Evolutionary conservation across 2,113 vertebrate genomes (phyloP), one percentile per base, ranked within the genome.

Genomic region (Pituophis catenifer): DNA sequence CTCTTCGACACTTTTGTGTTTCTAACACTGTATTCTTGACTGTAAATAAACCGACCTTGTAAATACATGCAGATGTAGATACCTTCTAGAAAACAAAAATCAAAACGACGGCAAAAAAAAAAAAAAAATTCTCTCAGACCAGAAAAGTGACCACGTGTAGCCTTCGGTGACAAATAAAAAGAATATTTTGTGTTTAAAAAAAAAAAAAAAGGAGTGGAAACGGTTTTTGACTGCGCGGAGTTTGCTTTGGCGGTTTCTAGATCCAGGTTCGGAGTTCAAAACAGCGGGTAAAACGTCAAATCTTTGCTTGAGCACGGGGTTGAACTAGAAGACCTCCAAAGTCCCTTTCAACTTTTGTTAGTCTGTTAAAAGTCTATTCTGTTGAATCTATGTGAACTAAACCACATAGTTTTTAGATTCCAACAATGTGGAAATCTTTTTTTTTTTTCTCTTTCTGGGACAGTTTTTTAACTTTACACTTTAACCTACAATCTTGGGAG

Each of bases 61-160:
- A 99, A 98, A 99, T 99, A 98, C 98, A 97, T 97, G 98, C 99
- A 98, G 98, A 98, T 99, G 99, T 99, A 99, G 99, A 99, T 99
- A 99, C 98, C 98, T 99, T 99, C 98, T 99, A 99, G 98, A 94
- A 97, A 97, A 98, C 94, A 57, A 92, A 90, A 75, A 89, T 70
- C 90, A 95, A 95, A 94, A 86, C 13, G 86, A 96, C 75, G 0
- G 38, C 70, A 96, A 95, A 95, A 94, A 95, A 95, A 95, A 94
- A 95, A 70, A 70, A n/a, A 2, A n/a, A n/a, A n/a, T 33, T n/a
- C 29, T 86, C 2, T 96, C 93, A 92, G 97, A 98, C 98, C 98
- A 98, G 98, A 98, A 48, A 54, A 97, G 98, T 98, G 98, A 98
- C 97, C 97, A 97, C 97, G 98, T 99, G 98, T 99, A 99, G 99